Percentiles rank a stretch among this genome's conserved stretches.
Conservation (phyloP, 2,888 invertebrate genomes). For the Ormyrus rosae region DNA sequence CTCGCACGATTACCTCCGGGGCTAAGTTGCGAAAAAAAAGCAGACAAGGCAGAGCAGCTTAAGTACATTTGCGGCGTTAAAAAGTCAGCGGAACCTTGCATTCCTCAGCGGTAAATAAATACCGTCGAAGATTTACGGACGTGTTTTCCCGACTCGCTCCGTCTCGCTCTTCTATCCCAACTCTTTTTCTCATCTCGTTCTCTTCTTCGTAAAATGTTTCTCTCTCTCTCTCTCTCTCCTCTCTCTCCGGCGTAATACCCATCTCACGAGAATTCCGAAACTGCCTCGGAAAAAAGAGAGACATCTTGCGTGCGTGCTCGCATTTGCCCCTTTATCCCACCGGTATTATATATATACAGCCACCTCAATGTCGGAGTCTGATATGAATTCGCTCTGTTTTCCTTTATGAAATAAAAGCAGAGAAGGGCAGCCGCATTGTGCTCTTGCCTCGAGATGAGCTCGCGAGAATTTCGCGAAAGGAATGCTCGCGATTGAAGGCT, state of each 20-base stretch:
- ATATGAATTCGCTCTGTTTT: conserved; percentile 25
- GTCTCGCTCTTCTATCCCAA: not conserved
- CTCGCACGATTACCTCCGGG: too few relatives aligned
- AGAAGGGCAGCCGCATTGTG: not conserved
- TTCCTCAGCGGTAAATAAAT: conserved; percentile 13
- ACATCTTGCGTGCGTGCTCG: not conserved
- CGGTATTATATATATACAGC: not conserved
- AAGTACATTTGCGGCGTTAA: too few relatives aligned
- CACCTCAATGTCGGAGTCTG: conserved; percentile 11
- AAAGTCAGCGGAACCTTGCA: not conserved
- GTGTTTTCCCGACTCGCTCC: not conserved
- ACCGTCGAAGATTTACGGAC: conserved; percentile 19
- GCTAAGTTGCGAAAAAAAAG: too few relatives aligned
- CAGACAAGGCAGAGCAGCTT: too few relatives aligned
- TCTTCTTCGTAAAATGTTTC: not conserved
- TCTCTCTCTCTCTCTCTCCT: not conserved
- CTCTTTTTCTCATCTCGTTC: too few relatives aligned
- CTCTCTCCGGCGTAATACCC: not conserved
- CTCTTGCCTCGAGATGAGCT: not conserved
- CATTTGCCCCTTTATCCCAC: too few relatives aligned
- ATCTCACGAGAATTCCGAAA: conserved; percentile 3
- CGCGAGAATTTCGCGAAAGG: conserved; percentile 7
- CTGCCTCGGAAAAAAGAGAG: not conserved
- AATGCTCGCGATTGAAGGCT: conserved; percentile 8
- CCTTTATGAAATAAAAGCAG: conserved; percentile 38